These are phyloP conservation scores for Aphelenchoides bicaudatus DNA, from an alignment of 2,888 invertebrate species.

Conservation along the genomic window DNA sequence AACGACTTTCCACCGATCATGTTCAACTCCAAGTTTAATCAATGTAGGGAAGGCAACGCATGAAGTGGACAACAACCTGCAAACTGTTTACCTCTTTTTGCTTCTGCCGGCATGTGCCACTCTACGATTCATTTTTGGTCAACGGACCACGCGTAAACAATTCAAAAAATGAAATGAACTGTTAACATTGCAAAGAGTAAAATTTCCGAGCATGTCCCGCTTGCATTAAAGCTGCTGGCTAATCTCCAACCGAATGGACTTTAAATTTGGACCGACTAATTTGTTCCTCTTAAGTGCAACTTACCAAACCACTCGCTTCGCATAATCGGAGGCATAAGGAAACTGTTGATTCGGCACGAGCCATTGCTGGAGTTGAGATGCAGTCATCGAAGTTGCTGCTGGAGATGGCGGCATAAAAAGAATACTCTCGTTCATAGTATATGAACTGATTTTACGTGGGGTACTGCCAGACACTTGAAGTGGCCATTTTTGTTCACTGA, in stretches of 20 bases:
- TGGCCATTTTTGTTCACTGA: constrained; percentile 14
- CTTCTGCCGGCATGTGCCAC: too few relatives aligned
- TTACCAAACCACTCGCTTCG: constrained; percentile 8
- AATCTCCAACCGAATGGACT: background rate
- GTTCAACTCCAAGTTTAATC: too few relatives aligned
- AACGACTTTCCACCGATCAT: constrained; percentile 7
- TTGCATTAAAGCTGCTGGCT: background rate
- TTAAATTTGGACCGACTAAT: too few relatives aligned
- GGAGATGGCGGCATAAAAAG: constrained; percentile 17
- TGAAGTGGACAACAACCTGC: too few relatives aligned
- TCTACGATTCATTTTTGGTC: too few relatives aligned
- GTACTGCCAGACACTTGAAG: too few relatives aligned
- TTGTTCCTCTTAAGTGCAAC: background rate
- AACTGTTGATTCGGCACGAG: constrained; percentile 9
- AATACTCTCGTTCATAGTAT: constrained; percentile 17
- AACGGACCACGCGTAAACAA: too few relatives aligned
- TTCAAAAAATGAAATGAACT: too few relatives aligned
- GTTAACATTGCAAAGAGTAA: background rate
- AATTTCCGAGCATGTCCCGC: constrained; percentile 6
- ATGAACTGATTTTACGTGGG: constrained; percentile 17
- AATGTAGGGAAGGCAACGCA: too few relatives aligned
- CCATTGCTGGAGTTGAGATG: constrained; percentile 9
- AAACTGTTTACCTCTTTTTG: too few relatives aligned
- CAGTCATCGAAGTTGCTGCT: background rate
- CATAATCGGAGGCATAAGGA: constrained; percentile 4